Base-by-base conservation (phyloP, 1,140 invertebrate genomes). In the Nautilus pompilius region DNA sequence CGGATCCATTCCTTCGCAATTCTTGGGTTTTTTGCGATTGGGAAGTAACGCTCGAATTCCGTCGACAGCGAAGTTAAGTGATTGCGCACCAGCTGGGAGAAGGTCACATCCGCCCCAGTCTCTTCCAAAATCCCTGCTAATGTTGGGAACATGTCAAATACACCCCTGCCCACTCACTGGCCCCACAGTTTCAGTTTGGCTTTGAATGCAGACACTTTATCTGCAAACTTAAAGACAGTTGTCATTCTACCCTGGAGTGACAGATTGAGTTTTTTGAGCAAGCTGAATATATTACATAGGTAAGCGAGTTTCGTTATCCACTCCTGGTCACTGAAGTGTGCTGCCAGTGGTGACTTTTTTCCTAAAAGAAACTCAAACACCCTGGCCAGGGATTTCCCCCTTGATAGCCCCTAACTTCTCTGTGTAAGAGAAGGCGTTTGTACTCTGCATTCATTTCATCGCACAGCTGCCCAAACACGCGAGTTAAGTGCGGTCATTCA, bases 191-290 rank as follows among this genome's bases (percentile, higher is more conserved):
- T 79, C 88, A 88, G 76, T 89, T 89, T 55, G 91, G 91, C 84
- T 94, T 92, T 66, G 95, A 98, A 59, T 99, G 86, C 75, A 99
- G 96, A 98, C 10, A 97, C 98, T 88, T 99, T 99, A 82, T 99
- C 98, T 69, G 98, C 97, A 64, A 99, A 95, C 97, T 99, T 99
- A 69, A 99, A 88, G 41, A 93, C 94, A 10, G 87, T 91, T 82
- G 91, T 95, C 94, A 82, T 82, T 24, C 56, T 72, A 28, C 36
- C 45, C 28, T 29, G 26, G 34, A 26, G 4, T 34, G n/a, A 29
- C 28, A 59, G 33, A 59, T 26, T 45, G 20, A 15, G 20, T 49
- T 49, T 2, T 8, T 51, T 49, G 41, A 60, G 28, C 26, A 60
- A 45, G 41, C 20, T 3, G 15, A 29, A 33, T 51, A 32, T 45